These are phyloP conservation scores for Timandra comae DNA, from an alignment of 2,888 invertebrate species.

Conservation along the genomic window DNA sequence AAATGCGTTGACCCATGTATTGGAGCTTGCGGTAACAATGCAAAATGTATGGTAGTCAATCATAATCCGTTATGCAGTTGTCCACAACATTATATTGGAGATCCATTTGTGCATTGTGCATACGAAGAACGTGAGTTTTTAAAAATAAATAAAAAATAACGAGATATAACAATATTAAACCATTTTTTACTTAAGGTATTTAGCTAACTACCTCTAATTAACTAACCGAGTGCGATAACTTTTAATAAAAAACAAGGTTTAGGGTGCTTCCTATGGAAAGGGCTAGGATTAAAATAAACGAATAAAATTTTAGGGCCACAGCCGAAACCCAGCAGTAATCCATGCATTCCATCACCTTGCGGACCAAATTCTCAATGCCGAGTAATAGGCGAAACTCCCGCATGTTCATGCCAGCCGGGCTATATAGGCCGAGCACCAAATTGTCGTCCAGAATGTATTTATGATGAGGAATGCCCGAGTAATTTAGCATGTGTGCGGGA, in stretches of 20 bases:
- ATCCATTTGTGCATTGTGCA: slow-evolving; percentile 86
- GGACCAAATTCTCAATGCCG: slow-evolving; percentile 90
- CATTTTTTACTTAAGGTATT: too few relatives aligned
- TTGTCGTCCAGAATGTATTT: slow-evolving; percentile 90
- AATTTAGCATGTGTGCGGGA: slow-evolving; percentile 89
- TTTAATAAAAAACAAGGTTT: background rate
- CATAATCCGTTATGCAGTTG: slow-evolving; percentile 93
- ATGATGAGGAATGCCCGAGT: slow-evolving; percentile 89
- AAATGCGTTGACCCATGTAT: slow-evolving; percentile 89
- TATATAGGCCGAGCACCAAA: slow-evolving; percentile 90
- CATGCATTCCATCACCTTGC: slow-evolving; percentile 89
- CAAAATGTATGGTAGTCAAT: slow-evolving; percentile 88
- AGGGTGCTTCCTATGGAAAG: background rate
- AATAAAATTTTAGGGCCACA: slow-evolving; percentile 69
- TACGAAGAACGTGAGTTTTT: slow-evolving; percentile 80
- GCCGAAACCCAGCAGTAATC: slow-evolving; percentile 79
- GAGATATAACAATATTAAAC: too few relatives aligned
- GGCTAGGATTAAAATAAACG: background rate
- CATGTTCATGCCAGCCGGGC: slow-evolving; percentile 86
- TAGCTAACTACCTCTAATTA: too few relatives aligned
- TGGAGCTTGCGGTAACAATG: slow-evolving; percentile 88
- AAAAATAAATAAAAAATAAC: slow-evolving; percentile 1
- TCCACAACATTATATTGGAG: slow-evolving; percentile 83
- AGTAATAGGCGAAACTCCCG: slow-evolving; percentile 83
- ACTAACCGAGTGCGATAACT: background rate